Evolutionary conservation across 2,113 vertebrate genomes (phyloP).

Genomic region (Atherinomorus stipes): DNA sequence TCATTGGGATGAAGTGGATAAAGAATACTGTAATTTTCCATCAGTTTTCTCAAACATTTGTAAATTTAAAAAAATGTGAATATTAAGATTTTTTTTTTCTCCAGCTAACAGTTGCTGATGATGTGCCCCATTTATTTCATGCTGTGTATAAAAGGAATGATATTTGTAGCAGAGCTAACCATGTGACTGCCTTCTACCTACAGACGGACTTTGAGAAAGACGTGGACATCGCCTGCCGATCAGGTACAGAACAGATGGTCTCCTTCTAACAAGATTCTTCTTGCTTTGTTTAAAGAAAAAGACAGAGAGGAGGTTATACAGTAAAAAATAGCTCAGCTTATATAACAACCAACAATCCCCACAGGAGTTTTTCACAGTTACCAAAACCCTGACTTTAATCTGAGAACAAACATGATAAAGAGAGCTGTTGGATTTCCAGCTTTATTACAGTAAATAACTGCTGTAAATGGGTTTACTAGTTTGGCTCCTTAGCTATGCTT

Average conservation of each 20-base stretch:
- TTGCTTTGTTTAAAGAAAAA: slow-evolving; percentile 32
- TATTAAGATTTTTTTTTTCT: background rate
- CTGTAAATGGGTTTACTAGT: slow-evolving; percentile 19
- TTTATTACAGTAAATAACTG: slow-evolving; percentile 24
- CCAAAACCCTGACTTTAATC: slow-evolving; percentile 66
- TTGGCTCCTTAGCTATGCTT: slow-evolving; percentile 1
- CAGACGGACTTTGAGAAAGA: slow-evolving; percentile 99
- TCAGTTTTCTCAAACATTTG: slow-evolving; percentile 4
- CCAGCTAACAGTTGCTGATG: too few species aligned
- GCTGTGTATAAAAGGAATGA: background rate
- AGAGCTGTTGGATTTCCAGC: slow-evolving; percentile 30
- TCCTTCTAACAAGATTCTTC: slow-evolving; percentile 47
- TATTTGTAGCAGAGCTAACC: slow-evolving; percentile 30
- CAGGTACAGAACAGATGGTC: slow-evolving; percentile 88
- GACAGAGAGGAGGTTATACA: slow-evolving; percentile 47
- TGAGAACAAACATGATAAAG: slow-evolving; percentile 53
- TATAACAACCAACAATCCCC: slow-evolving; percentile 59
- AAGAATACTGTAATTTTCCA: slow-evolving; percentile 22
- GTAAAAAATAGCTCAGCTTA: slow-evolving; percentile 65
- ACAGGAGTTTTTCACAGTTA: slow-evolving; percentile 61
- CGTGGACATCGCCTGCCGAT: slow-evolving; percentile 99
- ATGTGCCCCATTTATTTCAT: background rate
- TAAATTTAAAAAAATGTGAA: background rate
- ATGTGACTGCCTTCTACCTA: slow-evolving; percentile 40
- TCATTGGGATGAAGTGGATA: slow-evolving; percentile 33